phyloP scores from a whole-genome alignment of 2,797 vertebrate species.

The Chromis chromis region DNA sequence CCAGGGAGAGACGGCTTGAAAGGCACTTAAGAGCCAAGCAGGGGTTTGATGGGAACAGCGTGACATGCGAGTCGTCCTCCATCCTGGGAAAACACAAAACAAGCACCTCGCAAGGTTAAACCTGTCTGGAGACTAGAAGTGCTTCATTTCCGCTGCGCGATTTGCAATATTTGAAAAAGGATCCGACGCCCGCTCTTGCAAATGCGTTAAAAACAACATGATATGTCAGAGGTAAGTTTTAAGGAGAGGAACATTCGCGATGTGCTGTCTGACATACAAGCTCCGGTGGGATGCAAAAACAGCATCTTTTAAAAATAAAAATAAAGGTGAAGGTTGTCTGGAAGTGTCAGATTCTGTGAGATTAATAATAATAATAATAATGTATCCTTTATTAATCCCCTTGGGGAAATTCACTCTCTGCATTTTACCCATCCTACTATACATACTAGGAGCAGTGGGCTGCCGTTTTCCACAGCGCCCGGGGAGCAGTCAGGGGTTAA shows the following conservation, averaged over 20 bases:
- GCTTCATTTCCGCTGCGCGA: neutral
- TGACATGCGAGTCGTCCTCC: slow-evolving; percentile 41
- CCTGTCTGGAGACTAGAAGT: slow-evolving; percentile 3
- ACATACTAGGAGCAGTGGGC: too few relatives aligned
- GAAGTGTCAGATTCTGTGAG: neutral
- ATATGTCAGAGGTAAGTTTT: neutral
- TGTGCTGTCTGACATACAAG: slow-evolving; percentile 18
- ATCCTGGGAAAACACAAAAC: slow-evolving; percentile 55
- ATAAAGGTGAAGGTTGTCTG: slow-evolving; percentile 10
- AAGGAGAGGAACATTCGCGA: slow-evolving; percentile 17
- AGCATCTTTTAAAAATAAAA: neutral
- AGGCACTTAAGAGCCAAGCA: slow-evolving; percentile 55
- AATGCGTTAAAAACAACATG: slow-evolving; percentile 24
- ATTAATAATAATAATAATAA: too few relatives aligned
- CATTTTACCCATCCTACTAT: too few relatives aligned
- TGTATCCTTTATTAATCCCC: too few relatives aligned
- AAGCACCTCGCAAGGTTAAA: slow-evolving; percentile 55
- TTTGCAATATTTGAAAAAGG: slow-evolving; percentile 4
- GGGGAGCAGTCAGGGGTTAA: too few relatives aligned
- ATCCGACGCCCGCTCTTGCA: neutral
- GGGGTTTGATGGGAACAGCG: slow-evolving; percentile 50
- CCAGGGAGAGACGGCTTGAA: slow-evolving; percentile 53
- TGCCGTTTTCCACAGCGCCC: too few relatives aligned
- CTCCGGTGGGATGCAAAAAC: slow-evolving; percentile 16
- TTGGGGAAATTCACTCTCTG: too few relatives aligned